These are phyloP conservation scores for Rhynchonycteris naso DNA, from an alignment of 2,797 vertebrate species.

Conservation along the genomic window DNA sequence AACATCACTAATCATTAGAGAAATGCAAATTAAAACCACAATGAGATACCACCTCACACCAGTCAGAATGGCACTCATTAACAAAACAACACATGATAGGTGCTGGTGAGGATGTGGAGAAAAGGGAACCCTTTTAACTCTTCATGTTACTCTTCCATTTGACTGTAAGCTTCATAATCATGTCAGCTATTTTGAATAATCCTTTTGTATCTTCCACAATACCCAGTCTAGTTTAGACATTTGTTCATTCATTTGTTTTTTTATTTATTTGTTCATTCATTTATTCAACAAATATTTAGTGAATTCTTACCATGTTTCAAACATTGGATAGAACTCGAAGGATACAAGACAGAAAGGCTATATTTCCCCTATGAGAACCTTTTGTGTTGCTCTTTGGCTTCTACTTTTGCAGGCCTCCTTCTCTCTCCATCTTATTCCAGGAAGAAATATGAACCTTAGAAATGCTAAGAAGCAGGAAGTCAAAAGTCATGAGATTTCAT, in stretches of 20 bases:
- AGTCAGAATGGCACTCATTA: no score
- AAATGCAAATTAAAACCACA: no score
- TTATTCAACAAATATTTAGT: neutral
- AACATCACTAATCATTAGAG: no score
- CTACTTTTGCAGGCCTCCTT: neutral
- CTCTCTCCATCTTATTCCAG: rapidly evolving
- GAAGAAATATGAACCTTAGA: neutral
- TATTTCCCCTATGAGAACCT: neutral
- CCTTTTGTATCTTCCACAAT: neutral
- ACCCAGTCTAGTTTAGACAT: neutral
- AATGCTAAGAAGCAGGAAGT: neutral
- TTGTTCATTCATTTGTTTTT: neutral
- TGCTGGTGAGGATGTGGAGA: no score
- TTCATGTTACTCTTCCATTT: neutral
- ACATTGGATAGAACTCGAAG: neutral
- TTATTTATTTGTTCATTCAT: neutral
- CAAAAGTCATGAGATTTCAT: neutral
- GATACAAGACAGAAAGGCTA: neutral
- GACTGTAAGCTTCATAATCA: neutral
- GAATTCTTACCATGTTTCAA: neutral
- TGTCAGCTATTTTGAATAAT: neutral
- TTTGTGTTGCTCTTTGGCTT: neutral
- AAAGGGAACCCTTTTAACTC: no score
- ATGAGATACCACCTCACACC: no score
- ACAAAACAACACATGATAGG: no score